A percentile compares a stretch with the other conserved stretches of the same genome.
Evolutionary conservation across 2,888 invertebrate genomes (phyloP).

Genomic region (Unio delphinus): DNA sequence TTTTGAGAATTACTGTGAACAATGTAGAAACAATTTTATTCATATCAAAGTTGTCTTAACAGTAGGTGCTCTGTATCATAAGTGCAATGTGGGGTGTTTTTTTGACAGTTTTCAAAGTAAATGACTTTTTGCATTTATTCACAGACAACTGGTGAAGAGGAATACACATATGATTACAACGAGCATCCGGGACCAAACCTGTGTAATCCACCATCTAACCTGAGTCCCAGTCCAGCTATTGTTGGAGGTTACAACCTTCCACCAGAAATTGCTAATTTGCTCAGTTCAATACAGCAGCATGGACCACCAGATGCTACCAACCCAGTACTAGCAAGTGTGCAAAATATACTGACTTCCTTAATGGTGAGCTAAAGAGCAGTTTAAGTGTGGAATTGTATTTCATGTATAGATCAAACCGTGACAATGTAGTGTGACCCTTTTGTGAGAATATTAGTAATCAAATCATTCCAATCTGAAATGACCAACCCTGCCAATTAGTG

Average conservation of each 20-base stretch:
- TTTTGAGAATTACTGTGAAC: not conserved
- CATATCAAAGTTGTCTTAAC: too few relatives aligned
- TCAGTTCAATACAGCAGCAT: constrained; percentile 49
- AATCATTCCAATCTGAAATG: too few relatives aligned
- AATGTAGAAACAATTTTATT: too few relatives aligned
- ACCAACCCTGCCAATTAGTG: too few relatives aligned
- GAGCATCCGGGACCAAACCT: constrained; percentile 10
- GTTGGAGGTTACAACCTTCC: constrained; percentile 36
- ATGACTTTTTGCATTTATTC: not conserved
- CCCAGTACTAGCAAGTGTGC: constrained; percentile 47
- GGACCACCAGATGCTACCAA: constrained; percentile 22
- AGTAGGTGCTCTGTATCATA: too few relatives aligned
- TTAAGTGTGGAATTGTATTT: too few relatives aligned
- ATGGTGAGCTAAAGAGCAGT: constrained; percentile 42
- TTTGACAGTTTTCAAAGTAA: not conserved
- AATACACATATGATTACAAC: constrained; percentile 35
- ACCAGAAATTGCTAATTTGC: constrained; percentile 55
- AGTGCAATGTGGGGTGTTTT: too few relatives aligned
- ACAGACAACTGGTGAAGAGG: constrained; percentile 36
- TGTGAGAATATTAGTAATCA: too few relatives aligned
- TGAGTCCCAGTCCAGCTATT: not conserved
- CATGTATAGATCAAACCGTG: too few relatives aligned
- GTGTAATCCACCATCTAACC: not conserved
- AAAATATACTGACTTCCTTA: constrained; percentile 52
- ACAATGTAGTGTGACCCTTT: too few relatives aligned